Evolutionary conservation across 2,888 invertebrate species (phyloP).

Genomic region (Hirtodrosophila duncani): DNA sequence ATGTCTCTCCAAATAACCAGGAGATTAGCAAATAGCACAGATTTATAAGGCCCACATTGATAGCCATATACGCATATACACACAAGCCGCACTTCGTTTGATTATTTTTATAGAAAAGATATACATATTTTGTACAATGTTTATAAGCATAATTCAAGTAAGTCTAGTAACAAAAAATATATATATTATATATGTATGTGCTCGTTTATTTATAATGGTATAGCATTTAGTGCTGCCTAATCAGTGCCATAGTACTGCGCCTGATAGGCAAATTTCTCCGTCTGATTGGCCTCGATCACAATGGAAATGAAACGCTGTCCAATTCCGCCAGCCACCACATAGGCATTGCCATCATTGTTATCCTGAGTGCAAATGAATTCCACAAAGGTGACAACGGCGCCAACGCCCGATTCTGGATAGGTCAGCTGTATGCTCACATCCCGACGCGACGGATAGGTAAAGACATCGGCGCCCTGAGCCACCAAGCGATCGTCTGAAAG

Average conservation of each 20-base stretch:
- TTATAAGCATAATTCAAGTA: too few relatives aligned
- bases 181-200: too few relatives aligned
- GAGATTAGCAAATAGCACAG: slow-evolving; percentile 6
- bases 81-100: too few relatives aligned
- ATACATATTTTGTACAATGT: too few relatives aligned
- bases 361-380: slow-evolving; percentile 71
- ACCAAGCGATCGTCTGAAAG: slow-evolving; percentile 71
- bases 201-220: not conserved
- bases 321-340: slow-evolving; percentile 75
- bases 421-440: slow-evolving; percentile 72
- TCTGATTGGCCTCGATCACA: slow-evolving; percentile 72
- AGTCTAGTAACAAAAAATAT: too few relatives aligned
- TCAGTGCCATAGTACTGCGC: slow-evolving; percentile 67
- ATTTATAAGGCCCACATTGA: not conserved
- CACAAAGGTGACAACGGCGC: slow-evolving; percentile 68
- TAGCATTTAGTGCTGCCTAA: slow-evolving; percentile 14
- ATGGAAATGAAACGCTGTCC: slow-evolving; percentile 74
- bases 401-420: slow-evolving; percentile 70
- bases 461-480: slow-evolving; percentile 68
- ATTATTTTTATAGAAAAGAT: too few relatives aligned
- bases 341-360: slow-evolving; percentile 71
- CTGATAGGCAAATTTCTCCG: slow-evolving; percentile 69
- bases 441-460: slow-evolving; percentile 55
- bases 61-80: too few relatives aligned
- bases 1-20: too few relatives aligned